Base-by-base conservation (phyloP, 2,888 invertebrate species). In the Cosmia pyralina region DNA sequence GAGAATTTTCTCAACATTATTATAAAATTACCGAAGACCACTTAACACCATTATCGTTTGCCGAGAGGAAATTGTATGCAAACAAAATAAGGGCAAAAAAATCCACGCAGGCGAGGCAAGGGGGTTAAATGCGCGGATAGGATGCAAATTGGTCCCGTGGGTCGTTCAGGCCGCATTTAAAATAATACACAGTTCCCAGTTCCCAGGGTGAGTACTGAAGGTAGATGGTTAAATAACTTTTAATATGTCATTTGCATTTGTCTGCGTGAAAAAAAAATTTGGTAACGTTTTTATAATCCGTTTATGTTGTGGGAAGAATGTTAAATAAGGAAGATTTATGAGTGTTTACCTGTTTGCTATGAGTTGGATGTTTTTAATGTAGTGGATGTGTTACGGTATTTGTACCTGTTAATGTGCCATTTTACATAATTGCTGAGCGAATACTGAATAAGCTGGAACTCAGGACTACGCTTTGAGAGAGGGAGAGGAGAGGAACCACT, bases 71-170 rank as follows among this genome's bases (percentile, higher is more conserved):
- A 86, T 79, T 83, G 69, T 85, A 79, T 69, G 76, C 82, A 79
- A 83, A 85, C 85, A 82, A 76, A 79, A 70, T 64, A 58, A 55
- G 65, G 69, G 62, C 65, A 67, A 84, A 86, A 83, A 84, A 84
- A 80, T 70, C 71, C 74, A 77, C 83, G 81, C 72, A 79, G 77
- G 79, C 77, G 50, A 60, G 17, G 70, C 64, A 75, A 77, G 75
- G 76, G 87, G 83, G 82, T 87, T 83, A 85, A 87, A 84, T 73
- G 74, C 66, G 69, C 72, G 79, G 80, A 65, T 55, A 64, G 75
- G 76, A 86, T 86, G 88, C 87, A 88, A 88, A 88, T 88, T 84
- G 79, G 69, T 74, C 83, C 79, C 77, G 11, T 67, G 83, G 82
- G 85, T 81, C 80, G 53, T 71, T 67, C 83, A 72, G 79, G 71